Conservation (phyloP, 2,797 vertebrate species). For the Eutrigla gurnardus region DNA sequence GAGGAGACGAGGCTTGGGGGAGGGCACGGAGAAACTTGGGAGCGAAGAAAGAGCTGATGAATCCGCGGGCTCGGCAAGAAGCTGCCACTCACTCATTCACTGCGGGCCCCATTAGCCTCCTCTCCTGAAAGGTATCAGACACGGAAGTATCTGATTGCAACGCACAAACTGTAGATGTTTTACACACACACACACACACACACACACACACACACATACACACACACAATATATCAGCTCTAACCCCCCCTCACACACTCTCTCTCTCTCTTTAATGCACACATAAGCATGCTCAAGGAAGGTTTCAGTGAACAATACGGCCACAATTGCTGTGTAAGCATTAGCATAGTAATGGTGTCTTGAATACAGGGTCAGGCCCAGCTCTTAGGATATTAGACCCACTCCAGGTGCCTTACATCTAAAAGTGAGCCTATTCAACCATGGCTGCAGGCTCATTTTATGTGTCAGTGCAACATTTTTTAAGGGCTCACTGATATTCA, state of each 20-base stretch:
- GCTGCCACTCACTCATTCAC: slow-evolving; percentile 68
- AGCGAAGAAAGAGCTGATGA: slow-evolving; percentile 63
- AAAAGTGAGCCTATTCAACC: slow-evolving; percentile 51
- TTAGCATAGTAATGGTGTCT: slow-evolving; percentile 77
- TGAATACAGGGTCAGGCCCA: slow-evolving; percentile 59
- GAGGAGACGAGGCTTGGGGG: slow-evolving; percentile 64
- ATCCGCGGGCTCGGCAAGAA: slow-evolving; percentile 57
- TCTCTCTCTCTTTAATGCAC: slow-evolving; percentile 35
- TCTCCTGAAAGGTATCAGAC: slow-evolving; percentile 63
- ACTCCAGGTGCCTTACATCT: slow-evolving; percentile 63
- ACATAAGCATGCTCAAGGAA: slow-evolving; percentile 47
- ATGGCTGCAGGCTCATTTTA: slow-evolving; percentile 37
- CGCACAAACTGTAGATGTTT: slow-evolving; percentile 34
- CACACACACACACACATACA: slow-evolving; percentile 28
- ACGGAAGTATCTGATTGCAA: slow-evolving; percentile 74
- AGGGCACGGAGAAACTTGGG: slow-evolving; percentile 64
- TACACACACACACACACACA: slow-evolving; percentile 22
- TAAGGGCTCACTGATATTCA: slow-evolving; percentile 38
- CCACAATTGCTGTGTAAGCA: slow-evolving; percentile 75
- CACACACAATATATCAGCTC: slow-evolving; percentile 32
- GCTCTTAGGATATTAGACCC: slow-evolving; percentile 70
- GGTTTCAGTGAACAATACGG: slow-evolving; percentile 58
- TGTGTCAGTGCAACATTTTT: slow-evolving; percentile 28
- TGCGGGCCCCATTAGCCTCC: slow-evolving; percentile 66
- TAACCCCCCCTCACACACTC: not conserved